phyloP scores from a whole-genome alignment of 2,797 vertebrate genomes.

The Ara ararauna region DNA sequence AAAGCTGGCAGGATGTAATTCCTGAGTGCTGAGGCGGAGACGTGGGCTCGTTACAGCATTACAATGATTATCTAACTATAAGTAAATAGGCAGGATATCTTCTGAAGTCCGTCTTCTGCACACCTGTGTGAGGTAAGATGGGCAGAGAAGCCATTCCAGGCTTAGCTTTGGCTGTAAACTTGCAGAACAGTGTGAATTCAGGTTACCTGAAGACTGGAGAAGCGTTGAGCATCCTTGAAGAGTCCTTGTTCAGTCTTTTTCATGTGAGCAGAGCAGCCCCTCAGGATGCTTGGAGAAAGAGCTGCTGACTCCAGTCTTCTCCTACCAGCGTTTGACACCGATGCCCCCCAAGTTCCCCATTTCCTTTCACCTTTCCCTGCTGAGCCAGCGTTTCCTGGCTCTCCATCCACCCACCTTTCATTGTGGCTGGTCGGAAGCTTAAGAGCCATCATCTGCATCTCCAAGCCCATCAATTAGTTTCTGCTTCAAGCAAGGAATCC shows the following conservation, averaged over 20 bases:
- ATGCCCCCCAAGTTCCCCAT: background rate
- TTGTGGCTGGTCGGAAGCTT: background rate
- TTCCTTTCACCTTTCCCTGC: background rate
- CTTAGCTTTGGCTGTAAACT: background rate
- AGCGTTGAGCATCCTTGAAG: background rate
- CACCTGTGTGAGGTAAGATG: fast-evolving
- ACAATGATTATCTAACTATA: background rate
- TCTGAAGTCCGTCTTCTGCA: background rate
- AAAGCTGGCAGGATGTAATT: background rate
- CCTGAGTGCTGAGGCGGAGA: background rate
- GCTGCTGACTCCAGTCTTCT: background rate
- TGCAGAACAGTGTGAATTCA: background rate
- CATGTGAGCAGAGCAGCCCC: background rate
- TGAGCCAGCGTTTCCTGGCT: background rate
- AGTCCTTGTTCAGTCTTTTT: background rate
- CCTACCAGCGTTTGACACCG: background rate
- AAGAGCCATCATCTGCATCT: background rate
- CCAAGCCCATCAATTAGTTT: conserved; percentile 42
- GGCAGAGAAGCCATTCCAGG: background rate
- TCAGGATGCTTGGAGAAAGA: background rate
- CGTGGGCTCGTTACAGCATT: background rate
- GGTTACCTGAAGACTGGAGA: background rate
- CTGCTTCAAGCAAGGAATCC: conserved; percentile 2
- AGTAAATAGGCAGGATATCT: background rate
- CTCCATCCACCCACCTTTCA: background rate